Base-by-base conservation (phyloP, 1,140 invertebrate genomes). In the Colletes latitarsis region DNA sequence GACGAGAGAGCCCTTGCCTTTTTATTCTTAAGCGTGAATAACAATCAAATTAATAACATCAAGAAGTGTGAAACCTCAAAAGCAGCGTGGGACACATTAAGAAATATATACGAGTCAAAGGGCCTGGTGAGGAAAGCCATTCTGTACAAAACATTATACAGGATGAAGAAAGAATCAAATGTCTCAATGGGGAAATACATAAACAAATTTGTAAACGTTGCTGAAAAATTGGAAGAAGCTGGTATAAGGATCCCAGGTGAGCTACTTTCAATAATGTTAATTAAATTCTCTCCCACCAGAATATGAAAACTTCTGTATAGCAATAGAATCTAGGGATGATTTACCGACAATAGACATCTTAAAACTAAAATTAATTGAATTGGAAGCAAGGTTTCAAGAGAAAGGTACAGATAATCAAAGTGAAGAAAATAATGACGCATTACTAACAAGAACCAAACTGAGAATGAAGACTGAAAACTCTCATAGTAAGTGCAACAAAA, bases 191-290 rank as follows among this genome's bases (percentile, higher is more conserved):
- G 1, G 0, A 2, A 60, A 49, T 63, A 63, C 6, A 19, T 63
- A 10, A 52, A 73, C n/a, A 12, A 52, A 15, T 75, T 75, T 46
- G 17, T 21, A 8, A 41, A 17, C 4, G 49, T 21, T n/a, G 49
- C 63, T 9, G 52, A 64, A 66, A n/a, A 66, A 46, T 4, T 66
- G 4, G 52, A 55, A 17, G 53, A 58, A 66, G 19, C 12, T 8
- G 62, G 46, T 15, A 53, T 74, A n/a, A 41, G 53, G 19, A 62
- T 74, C 6, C 49, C 62, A 2, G 60, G 52, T 10, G 49, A 75
- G 10, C 9, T 75, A 43, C 21, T 66, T 9, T 66, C 72, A 17
- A 43, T 75, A 64, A 64, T 53, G 49, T 55, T 75, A 4, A n/a
- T 49, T 74, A n/a, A 39, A 30, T n/a, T 64, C 19, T 15, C 12